Evolutionary conservation across 2,797 vertebrate species (phyloP).

Genomic region (Ambastaia sidthimunki): DNA sequence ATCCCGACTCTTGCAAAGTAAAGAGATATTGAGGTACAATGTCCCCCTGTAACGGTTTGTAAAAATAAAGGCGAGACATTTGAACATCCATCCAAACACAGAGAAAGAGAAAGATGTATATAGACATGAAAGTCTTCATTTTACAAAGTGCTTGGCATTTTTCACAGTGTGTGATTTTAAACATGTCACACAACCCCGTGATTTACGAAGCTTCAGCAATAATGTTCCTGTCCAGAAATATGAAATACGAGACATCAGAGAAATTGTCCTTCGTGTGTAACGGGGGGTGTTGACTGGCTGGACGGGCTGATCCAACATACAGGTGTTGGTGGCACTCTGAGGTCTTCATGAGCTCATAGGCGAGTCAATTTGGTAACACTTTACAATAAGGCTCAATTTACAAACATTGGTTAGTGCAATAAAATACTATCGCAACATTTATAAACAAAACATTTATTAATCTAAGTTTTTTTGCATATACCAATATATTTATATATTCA

Average conservation of each 20-base stretch:
- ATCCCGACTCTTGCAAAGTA: constrained; percentile 17
- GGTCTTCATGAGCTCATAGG: background rate
- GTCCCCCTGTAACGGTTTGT: constrained; percentile 22
- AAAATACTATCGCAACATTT: no score
- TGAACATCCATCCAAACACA: constrained; percentile 19
- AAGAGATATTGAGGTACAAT: background rate
- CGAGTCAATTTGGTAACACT: background rate
- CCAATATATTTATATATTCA: no score
- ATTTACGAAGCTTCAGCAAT: background rate
- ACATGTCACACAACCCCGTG: background rate
- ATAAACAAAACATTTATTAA: no score
- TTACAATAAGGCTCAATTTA: background rate
- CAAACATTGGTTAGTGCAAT: background rate
- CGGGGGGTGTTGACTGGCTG: background rate
- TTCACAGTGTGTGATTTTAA: constrained; percentile 47
- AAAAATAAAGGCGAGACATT: constrained; percentile 21
- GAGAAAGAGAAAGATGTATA: constrained; percentile 16
- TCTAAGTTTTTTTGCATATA: no score
- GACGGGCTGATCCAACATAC: constrained; percentile 12
- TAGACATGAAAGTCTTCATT: constrained; percentile 31
- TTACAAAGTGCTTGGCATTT: constrained; percentile 48
- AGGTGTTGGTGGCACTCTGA: background rate
- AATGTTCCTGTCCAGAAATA: constrained; percentile 3
- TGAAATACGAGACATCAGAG: constrained; percentile 7
- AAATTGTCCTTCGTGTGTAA: background rate